Base-by-base conservation (phyloP, 2,113 vertebrate species). In the Dasypus novemcinctus region DNA sequence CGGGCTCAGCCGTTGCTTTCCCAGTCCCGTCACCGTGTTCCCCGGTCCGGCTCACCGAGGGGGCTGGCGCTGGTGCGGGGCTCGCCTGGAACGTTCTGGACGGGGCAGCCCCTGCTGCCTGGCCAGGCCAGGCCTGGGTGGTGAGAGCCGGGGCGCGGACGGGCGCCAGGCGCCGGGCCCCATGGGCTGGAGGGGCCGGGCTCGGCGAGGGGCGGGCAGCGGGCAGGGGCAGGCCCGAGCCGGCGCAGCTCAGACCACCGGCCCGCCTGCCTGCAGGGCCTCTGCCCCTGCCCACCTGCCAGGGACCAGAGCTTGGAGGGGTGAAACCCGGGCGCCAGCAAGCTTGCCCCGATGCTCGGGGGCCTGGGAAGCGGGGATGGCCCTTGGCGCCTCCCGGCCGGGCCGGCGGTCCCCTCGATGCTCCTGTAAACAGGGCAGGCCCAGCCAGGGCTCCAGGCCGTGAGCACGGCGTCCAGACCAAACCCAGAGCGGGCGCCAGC, bases 1-100 rank as follows among this genome's bases (percentile, higher is more conserved):
- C 4, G 5, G 64, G 66, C 31, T 31, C 85, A 33, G 88, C 66
- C 18, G 72, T 94, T 81, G 71, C 91, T 96, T 95, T 92, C 80
- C 91, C 11, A 54, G 21, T n/a, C 43, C 72, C 61, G n/a, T 43
- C 36, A 17, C 68, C 4, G 41, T n/a, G 63, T 54, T 46, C 36
- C 80, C 11, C 41, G 94, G 64, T 95, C 87, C 64, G 43, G 88
- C 89, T 76, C 52, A 75, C 49, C 5, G 6, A 64, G 75, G 80
- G 61, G 76, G 76, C 57, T 18, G 57, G 20, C 6, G 20, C 89
- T 63, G 93, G 81, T 52, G 76, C 46, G 49, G 17, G 46, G 84
- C 74, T 29, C 5, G 7, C 54, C 79, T 43, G 36, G 81, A 90
- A 66, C 38, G n/a, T 80, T 7, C 66, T 2, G 27, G 57, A 33